Evolutionary conservation across 2,113 vertebrate genomes (phyloP).

Genomic region (Ornithorhynchus anatinus): DNA sequence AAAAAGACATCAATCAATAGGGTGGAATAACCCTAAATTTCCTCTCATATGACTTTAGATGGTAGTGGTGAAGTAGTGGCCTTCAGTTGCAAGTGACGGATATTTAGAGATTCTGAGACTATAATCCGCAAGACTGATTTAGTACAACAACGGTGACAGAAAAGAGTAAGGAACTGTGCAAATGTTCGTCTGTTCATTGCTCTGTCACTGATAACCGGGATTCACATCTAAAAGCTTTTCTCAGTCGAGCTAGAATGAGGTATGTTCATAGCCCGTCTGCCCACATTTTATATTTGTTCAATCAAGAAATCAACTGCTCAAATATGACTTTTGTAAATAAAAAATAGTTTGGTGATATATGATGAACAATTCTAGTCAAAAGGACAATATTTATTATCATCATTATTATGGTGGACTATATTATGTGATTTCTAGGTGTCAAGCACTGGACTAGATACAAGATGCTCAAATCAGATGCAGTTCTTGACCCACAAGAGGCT

Average conservation of each 20-base stretch:
- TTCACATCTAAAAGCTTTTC: constrained; percentile 33
- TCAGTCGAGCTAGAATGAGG: constrained; percentile 19
- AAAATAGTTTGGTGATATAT: no score
- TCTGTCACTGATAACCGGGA: background rate
- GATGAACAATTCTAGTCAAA: no score
- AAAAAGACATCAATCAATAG: background rate
- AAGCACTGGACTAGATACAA: no score
- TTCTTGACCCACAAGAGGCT: no score
- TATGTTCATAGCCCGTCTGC: constrained; percentile 34
- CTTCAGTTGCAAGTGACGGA: no score
- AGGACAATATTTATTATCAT: no score
- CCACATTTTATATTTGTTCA: constrained; percentile 27
- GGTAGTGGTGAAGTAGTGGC: background rate
- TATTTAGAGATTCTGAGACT: background rate
- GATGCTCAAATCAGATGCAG: no score
- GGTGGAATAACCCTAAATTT: background rate
- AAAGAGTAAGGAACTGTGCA: background rate
- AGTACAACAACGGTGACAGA: background rate
- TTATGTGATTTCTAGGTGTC: no score
- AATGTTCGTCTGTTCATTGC: background rate
- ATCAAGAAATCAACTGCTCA: constrained; percentile 2
- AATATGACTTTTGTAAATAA: no score
- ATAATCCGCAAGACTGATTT: constrained; percentile 11
- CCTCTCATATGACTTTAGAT: background rate
- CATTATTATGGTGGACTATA: no score